A percentile compares a stretch with the other conserved stretches of the same genome.
These are phyloP conservation scores for Clytia hemisphaerica DNA, from an alignment of 30 jellyfish, hydroid and myxozoan species.

Conservation along the genomic window DNA sequence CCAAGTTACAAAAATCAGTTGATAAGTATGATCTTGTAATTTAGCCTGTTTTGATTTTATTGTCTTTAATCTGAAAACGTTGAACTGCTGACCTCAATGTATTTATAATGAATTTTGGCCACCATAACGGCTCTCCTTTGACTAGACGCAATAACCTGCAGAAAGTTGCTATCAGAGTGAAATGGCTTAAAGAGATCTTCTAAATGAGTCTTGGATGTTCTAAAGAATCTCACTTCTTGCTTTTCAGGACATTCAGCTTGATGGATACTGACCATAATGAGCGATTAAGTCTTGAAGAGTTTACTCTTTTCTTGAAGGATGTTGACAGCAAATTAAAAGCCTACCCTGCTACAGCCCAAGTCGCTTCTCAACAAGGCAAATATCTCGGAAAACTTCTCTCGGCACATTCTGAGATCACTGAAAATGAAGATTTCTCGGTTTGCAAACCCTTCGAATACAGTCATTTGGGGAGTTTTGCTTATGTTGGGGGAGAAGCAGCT, in stretches of 20 bases:
- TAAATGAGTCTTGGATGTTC: no score
- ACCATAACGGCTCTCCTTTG: no score
- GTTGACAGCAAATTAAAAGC: slow-evolving; percentile 49
- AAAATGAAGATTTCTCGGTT: slow-evolving; percentile 11
- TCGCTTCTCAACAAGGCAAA: slow-evolving; percentile 83
- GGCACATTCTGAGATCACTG: slow-evolving; percentile 22
- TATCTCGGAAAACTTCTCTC: slow-evolving; percentile 56
- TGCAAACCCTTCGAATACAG: slow-evolving; percentile 47
- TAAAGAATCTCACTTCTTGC: neutral
- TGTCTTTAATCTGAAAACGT: no score
- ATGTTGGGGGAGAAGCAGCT: slow-evolving; percentile 75
- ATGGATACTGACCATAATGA: slow-evolving; percentile 51
- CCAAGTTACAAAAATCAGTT: slow-evolving; percentile 3
- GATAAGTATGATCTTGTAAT: neutral
- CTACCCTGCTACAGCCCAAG: slow-evolving; percentile 81
- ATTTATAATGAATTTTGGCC: no score
- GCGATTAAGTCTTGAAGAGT: slow-evolving; percentile 45
- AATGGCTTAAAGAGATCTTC: no score
- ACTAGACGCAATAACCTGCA: no score
- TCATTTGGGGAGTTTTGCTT: slow-evolving; percentile 72
- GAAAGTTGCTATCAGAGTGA: no score
- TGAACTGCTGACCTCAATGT: no score
- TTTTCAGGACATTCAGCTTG: slow-evolving; percentile 42
- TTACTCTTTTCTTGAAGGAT: slow-evolving; percentile 28
- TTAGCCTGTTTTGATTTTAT: no score